Evolutionary conservation across 1,140 invertebrate genomes (phyloP).

Genomic region (Thalassaphorura encarpata): DNA sequence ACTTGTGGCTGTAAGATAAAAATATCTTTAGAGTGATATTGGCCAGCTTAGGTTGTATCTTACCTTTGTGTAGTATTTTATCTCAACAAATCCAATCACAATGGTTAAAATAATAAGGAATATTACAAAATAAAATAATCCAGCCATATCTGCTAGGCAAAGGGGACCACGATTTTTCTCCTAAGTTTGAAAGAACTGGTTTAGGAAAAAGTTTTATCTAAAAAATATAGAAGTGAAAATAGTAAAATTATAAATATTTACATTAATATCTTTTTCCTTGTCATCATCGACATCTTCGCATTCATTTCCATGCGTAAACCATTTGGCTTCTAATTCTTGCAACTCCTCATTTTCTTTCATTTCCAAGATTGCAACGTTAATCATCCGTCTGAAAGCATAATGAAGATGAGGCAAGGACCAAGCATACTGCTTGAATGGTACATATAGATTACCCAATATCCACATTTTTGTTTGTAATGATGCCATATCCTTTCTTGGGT

Average conservation of each 20-base stretch:
- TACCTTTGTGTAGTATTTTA: no score
- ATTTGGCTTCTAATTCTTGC: constrained; percentile 50
- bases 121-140: background rate
- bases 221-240: no score
- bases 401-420: background rate
- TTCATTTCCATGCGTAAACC: background rate
- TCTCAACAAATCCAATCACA: background rate
- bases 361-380: constrained; percentile 81
- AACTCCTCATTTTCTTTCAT: constrained; percentile 86
- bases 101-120: background rate
- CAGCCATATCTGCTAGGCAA: background rate
- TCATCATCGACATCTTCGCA: background rate
- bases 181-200: no score
- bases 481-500: no score
- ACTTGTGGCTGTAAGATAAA: no score
- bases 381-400: constrained; percentile 56
- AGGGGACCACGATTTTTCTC: no score
- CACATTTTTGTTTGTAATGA: background rate
- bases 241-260: no score
- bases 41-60: no score
- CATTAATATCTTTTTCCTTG: background rate
- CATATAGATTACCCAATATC: background rate
- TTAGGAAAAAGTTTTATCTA: no score
- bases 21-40: no score
- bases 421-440: background rate